Percentiles rank a stretch among this genome's conserved stretches.
Evolutionary conservation across 1,140 invertebrate genomes (phyloP).

Genomic region (Drosophila bocki): DNA sequence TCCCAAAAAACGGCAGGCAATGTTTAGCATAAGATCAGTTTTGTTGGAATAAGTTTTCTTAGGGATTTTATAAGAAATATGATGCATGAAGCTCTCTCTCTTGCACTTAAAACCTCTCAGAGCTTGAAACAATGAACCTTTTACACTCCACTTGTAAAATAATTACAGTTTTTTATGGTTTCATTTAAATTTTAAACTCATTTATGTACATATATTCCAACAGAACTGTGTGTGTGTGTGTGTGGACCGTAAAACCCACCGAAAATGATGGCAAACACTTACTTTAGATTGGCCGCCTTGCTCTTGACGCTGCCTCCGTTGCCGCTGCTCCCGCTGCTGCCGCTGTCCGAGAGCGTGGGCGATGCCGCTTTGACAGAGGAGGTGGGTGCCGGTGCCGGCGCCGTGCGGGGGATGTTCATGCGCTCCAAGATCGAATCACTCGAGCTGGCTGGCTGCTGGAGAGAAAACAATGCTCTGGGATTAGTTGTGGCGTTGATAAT

Average conservation of each 20-base stretch:
- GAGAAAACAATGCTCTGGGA: constrained; percentile 5
- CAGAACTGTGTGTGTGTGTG: constrained; percentile 5
- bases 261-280: constrained; percentile 42
- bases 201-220: constrained; percentile 1
- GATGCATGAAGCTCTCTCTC: too few relatives aligned
- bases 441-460: constrained; percentile 44
- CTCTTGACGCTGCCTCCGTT: constrained; percentile 69
- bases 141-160: not conserved
- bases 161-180: constrained; percentile 5
- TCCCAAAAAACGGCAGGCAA: constrained; percentile 32
- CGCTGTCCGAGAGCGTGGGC: constrained; percentile 80
- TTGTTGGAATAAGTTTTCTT: not conserved
- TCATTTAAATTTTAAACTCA: not conserved
- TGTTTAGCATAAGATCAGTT: constrained; percentile 3
- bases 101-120: not conserved
- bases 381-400: constrained; percentile 29
- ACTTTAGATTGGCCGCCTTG: constrained; percentile 84
- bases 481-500: constrained; percentile 30
- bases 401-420: constrained; percentile 70
- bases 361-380: constrained; percentile 63
- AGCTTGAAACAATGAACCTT: not conserved
- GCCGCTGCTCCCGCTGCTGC: constrained; percentile 46
- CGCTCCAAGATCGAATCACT: constrained; percentile 77
- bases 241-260: constrained; percentile 12
- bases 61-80: not conserved